These are phyloP conservation scores for Cecropterus lyciades DNA, from an alignment of 1,140 invertebrate species.

Conservation along the genomic window DNA sequence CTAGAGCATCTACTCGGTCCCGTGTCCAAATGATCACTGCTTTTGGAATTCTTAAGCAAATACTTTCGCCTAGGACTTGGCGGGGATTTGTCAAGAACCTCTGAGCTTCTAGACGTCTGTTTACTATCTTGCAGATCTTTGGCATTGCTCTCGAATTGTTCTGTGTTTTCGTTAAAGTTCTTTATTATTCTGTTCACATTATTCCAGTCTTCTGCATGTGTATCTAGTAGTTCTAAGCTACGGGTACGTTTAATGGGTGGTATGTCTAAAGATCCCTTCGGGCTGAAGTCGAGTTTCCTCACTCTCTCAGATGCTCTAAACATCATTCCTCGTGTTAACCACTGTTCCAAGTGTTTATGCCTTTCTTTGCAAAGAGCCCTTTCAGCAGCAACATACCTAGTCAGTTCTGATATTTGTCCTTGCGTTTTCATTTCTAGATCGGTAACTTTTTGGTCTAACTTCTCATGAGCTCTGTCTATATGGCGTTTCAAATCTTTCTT, in stretches of 20 bases:
- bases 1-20: slow-evolving; percentile 60
- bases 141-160: slow-evolving; percentile 68
- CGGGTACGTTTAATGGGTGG: slow-evolving; percentile 86
- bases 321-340: slow-evolving; percentile 85
- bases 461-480: slow-evolving; percentile 92
- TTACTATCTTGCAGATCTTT: slow-evolving; percentile 71
- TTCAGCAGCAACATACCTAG: slow-evolving; percentile 87
- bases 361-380: slow-evolving; percentile 87
- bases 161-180: slow-evolving; percentile 69
- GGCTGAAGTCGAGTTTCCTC: slow-evolving; percentile 80
- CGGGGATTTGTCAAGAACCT: slow-evolving; percentile 67
- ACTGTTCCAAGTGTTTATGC: slow-evolving; percentile 88
- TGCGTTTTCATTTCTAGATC: slow-evolving; percentile 91
- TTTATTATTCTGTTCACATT: slow-evolving; percentile 67
- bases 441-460: slow-evolving; percentile 92
- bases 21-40: slow-evolving; percentile 71
- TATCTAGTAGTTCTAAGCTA: slow-evolving; percentile 86
- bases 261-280: slow-evolving; percentile 85
- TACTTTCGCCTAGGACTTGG: slow-evolving; percentile 59
- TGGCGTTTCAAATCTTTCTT: slow-evolving; percentile 94
- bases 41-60: slow-evolving; percentile 72
- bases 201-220: slow-evolving; percentile 75
- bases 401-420: slow-evolving; percentile 90
- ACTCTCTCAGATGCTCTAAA: slow-evolving; percentile 86
- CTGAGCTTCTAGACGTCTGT: slow-evolving; percentile 76